Evolutionary conservation across 1,140 invertebrate genomes (phyloP).

Genomic region (Trachymyrmex cornetzi): DNA sequence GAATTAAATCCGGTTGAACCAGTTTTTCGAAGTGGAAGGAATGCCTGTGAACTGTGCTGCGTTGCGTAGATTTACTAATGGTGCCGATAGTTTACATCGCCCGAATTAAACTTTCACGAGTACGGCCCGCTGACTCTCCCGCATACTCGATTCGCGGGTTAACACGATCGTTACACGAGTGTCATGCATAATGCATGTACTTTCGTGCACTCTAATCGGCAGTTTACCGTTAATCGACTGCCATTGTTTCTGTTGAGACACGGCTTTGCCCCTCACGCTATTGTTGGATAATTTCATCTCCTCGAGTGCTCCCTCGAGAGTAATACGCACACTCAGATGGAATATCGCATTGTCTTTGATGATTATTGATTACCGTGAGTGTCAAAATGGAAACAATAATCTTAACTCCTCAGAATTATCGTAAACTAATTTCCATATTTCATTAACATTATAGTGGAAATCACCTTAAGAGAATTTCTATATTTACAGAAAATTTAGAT

Average conservation of each 20-base stretch:
- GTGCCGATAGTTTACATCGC: constrained; percentile 37
- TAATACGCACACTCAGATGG: constrained; percentile 30
- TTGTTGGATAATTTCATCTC: constrained; percentile 57
- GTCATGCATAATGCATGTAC: constrained; percentile 72
- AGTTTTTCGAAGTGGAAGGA: not conserved
- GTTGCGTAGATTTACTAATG: constrained; percentile 58
- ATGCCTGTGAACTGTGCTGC: not conserved
- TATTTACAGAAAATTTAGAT: not conserved
- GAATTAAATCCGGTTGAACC: not conserved
- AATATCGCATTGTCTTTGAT: constrained; percentile 45
- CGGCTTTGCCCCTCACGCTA: constrained; percentile 21
- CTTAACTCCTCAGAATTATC: not conserved
- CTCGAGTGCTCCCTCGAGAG: constrained; percentile 23
- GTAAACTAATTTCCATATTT: not conserved
- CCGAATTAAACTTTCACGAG: constrained; percentile 67
- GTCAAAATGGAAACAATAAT: constrained; percentile 9
- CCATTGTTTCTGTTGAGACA: constrained; percentile 41
- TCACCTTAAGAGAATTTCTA: not conserved
- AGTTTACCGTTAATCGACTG: constrained; percentile 72
- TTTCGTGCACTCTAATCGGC: constrained; percentile 64
- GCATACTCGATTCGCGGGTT: constrained; percentile 54
- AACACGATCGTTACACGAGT: constrained; percentile 72
- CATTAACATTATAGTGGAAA: not conserved
- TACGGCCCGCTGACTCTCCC: constrained; percentile 18
- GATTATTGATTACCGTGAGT: constrained; percentile 13